Conservation (phyloP, 2,888 invertebrate species). For the Cactoblastis cactorum region DNA sequence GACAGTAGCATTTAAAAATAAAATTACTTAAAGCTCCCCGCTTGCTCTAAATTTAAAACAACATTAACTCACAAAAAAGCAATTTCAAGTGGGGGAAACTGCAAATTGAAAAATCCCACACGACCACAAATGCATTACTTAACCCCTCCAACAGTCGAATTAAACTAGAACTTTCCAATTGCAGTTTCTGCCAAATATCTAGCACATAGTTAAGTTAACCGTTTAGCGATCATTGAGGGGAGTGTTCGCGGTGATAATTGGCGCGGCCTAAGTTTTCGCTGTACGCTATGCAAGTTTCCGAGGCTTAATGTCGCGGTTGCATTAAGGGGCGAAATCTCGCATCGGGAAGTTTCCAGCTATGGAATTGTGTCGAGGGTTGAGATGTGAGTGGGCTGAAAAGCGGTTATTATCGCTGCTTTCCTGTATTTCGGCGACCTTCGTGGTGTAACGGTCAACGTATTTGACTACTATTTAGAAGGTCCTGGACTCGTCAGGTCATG, state of each 20-base stretch:
- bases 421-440: no score
- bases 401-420: neutral
- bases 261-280: constrained; percentile 9
- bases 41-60: neutral
- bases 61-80: neutral
- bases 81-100: neutral
- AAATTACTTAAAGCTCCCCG: neutral
- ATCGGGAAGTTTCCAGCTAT: neutral
- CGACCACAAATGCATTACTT: neutral
- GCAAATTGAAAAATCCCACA: constrained; percentile 8
- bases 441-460: no score
- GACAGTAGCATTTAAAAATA: neutral
- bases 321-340: neutral
- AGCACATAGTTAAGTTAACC: constrained; percentile 9
- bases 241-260: constrained; percentile 5
- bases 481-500: no score
- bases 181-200: constrained; percentile 1
- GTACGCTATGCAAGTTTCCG: constrained; percentile 13
- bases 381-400: neutral
- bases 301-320: constrained; percentile 4
- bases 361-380: neutral
- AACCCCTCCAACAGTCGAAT: neutral
- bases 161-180: neutral
- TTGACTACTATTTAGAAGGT: no score
- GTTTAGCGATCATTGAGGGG: neutral